Conservation (phyloP, 2,888 invertebrate species). For the Caenorhabditis sp. region DNA sequence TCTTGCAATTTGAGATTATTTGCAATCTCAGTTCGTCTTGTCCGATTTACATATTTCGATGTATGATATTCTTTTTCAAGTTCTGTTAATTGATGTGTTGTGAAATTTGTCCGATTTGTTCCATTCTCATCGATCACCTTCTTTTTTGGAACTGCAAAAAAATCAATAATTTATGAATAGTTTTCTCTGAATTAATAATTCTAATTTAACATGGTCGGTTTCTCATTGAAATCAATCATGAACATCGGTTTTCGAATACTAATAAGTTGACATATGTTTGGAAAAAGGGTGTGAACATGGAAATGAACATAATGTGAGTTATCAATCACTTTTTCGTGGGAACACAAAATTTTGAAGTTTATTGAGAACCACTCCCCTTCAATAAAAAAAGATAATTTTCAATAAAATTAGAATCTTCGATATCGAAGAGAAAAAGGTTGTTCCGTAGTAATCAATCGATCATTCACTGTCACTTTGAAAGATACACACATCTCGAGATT, state of each 20-base stretch:
- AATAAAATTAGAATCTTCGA: too few relatives aligned
- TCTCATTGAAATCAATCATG: too few relatives aligned
- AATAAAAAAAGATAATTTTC: too few relatives aligned
- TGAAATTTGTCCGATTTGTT: constrained; percentile 87
- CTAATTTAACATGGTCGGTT: too few relatives aligned
- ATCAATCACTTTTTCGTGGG: background rate
- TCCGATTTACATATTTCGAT: constrained; percentile 96
- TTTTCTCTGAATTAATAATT: too few relatives aligned
- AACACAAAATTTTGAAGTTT: too few relatives aligned
- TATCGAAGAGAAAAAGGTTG: background rate
- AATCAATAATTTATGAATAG: background rate
- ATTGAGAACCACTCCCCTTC: too few relatives aligned
- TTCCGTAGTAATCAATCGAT: constrained; percentile 34
- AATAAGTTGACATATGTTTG: background rate
- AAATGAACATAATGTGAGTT: background rate
- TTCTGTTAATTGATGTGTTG: constrained; percentile 98
- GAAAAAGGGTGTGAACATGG: background rate
- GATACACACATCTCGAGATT: constrained; percentile 1
- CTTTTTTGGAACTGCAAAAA: constrained; percentile 50
- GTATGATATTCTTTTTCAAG: constrained; percentile 99
- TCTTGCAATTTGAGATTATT: constrained; percentile 93
- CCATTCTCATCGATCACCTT: constrained; percentile 56
- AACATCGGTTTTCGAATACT: background rate
- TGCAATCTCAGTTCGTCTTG: constrained; percentile 95
- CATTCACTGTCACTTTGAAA: constrained; percentile 11